phyloP scores from a whole-genome alignment of 2,797 vertebrate species.

The Sebastes melanostomus region DNA sequence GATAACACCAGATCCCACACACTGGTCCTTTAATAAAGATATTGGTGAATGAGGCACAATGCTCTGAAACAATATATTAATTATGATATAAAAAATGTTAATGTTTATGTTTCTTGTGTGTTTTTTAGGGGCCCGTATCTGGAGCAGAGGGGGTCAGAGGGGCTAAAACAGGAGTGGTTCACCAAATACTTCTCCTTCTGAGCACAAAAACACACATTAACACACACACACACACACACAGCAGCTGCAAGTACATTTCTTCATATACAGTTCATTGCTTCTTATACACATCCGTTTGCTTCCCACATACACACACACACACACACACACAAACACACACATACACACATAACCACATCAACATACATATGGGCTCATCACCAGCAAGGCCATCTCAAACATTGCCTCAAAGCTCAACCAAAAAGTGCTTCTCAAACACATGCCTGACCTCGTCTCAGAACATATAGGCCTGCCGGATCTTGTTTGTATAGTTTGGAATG shows the following conservation, averaged over 20 bases:
- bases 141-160: constrained; percentile 83
- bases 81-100: not conserved
- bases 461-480: constrained; percentile 64
- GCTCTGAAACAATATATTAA: not conserved
- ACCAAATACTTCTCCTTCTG: constrained; percentile 98
- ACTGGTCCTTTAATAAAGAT: too few relatives aligned
- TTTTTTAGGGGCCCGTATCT: constrained; percentile 68
- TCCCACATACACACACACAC: constrained; percentile 24
- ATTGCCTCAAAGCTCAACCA: constrained; percentile 84
- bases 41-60: not conserved
- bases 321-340: not conserved
- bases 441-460: constrained; percentile 78
- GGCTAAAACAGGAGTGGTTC: constrained; percentile 94
- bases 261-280: constrained; percentile 71
- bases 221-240: constrained; percentile 7
- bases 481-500: constrained; percentile 72
- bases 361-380: constrained; percentile 72
- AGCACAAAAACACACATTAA: constrained; percentile 63
- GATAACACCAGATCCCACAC: too few relatives aligned
- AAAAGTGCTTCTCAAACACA: constrained; percentile 83
- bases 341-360: constrained; percentile 18
- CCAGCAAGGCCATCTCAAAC: constrained; percentile 80
- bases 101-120: constrained; percentile 18
- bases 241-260: constrained; percentile 58
- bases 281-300: constrained; percentile 56